Conservation (phyloP, 2,113 vertebrate species). For the Dendropsophus ebraccatus region DNA sequence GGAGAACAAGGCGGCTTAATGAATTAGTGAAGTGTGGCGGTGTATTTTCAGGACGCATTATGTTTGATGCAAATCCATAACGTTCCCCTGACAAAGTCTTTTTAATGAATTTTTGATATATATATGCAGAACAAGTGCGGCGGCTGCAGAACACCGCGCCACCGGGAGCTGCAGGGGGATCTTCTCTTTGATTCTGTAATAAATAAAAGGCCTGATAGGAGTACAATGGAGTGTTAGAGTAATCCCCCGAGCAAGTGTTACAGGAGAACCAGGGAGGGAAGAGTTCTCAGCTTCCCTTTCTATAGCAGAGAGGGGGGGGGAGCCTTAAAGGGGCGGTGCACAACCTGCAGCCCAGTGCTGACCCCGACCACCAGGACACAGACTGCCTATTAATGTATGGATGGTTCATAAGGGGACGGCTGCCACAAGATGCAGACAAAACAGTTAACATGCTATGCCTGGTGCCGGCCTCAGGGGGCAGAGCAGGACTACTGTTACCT, state of each 20-base stretch:
- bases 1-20: constrained; percentile 3
- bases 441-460: too few relatives aligned
- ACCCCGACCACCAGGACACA: too few relatives aligned
- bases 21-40: neutral
- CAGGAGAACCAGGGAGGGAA: neutral
- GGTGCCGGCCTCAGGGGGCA: too few relatives aligned
- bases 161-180: neutral
- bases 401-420: too few relatives aligned
- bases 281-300: neutral
- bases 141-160: constrained; percentile 1
- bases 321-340: too few relatives aligned
- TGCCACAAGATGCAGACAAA: too few relatives aligned
- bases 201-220: neutral
- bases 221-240: too few relatives aligned
- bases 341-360: too few relatives aligned
- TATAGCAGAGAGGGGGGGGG: neutral
- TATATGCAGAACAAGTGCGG: neutral
- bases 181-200: neutral
- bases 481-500: too few relatives aligned
- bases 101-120: constrained; percentile 55
- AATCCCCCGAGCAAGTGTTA: too few relatives aligned
- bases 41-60: constrained; percentile 27
- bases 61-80: constrained; percentile 27
- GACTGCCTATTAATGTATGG: too few relatives aligned
- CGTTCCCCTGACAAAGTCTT: constrained; percentile 18